phyloP scores from a whole-genome alignment of 2,797 vertebrate genomes.

The Esox masquinongy region DNA sequence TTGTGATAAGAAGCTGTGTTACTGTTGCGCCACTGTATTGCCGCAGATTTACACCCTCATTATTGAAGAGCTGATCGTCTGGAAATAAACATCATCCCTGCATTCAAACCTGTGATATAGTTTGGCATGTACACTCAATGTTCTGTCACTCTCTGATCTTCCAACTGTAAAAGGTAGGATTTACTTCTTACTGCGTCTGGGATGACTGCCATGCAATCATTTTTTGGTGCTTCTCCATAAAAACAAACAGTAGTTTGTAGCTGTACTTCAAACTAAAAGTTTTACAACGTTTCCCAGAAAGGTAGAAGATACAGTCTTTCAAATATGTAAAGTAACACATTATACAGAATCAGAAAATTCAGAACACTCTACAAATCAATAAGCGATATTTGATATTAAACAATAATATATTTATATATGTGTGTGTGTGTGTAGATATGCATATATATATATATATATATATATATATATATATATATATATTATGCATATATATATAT shows the following conservation, averaged over 20 bases:
- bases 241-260: neutral
- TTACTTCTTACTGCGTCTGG: neutral
- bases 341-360: neutral
- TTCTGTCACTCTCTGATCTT: neutral
- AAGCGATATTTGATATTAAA: neutral
- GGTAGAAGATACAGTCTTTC: neutral
- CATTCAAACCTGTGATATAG: neutral
- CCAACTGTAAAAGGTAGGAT: neutral
- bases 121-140: neutral
- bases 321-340: neutral
- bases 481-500: too few relatives aligned
- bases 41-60: neutral
- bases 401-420: neutral
- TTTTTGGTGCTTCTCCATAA: neutral
- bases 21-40: neutral
- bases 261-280: conserved; percentile 5
- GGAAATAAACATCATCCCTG: neutral
- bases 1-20: neutral
- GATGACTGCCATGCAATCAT: neutral
- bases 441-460: neutral
- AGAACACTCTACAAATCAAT: neutral
- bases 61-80: neutral
- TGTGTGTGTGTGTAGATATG: too few relatives aligned
- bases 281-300: neutral
- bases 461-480: too few relatives aligned